A percentile compares a stretch with the other conserved stretches of the same genome.
These are phyloP conservation scores for Siniperca scherzeri DNA, from an alignment of 2,797 vertebrate genomes.

Conservation along the genomic window DNA sequence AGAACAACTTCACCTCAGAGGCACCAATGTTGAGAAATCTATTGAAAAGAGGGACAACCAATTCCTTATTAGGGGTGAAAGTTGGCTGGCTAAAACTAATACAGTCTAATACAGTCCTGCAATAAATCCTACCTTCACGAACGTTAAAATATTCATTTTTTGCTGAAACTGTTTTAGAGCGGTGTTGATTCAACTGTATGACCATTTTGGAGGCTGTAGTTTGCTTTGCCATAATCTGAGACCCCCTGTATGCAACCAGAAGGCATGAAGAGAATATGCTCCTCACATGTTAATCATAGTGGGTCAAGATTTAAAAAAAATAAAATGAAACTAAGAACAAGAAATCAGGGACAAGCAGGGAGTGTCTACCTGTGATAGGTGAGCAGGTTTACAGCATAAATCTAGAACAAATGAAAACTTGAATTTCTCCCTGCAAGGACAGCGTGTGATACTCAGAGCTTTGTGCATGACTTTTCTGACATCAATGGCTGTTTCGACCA, in stretches of 20 bases:
- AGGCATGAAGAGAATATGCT: not conserved
- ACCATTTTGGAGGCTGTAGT: not conserved
- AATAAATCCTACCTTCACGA: not conserved
- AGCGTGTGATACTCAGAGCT: not conserved
- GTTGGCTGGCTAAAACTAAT: not conserved
- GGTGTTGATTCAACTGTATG: not conserved
- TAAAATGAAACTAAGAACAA: not conserved
- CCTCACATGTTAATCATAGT: slow-evolving; percentile 21
- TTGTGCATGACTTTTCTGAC: slow-evolving; percentile 1
- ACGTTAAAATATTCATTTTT: no score
- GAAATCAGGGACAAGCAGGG: not conserved
- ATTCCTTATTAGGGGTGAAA: not conserved
- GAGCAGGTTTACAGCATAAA: slow-evolving; percentile 18
- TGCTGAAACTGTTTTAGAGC: not conserved
- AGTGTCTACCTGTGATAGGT: slow-evolving; percentile 1
- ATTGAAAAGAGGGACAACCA: not conserved
- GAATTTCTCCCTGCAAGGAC: not conserved
- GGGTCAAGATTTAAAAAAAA: slow-evolving; percentile 1
- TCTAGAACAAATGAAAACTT: slow-evolving; percentile 18
- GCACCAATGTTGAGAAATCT: not conserved
- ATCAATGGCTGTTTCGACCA: slow-evolving; percentile 4
- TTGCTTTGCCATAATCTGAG: not conserved
- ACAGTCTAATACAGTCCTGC: not conserved
- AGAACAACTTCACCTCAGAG: slow-evolving; percentile 1
- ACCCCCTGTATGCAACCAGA: slow-evolving; percentile 6